phyloP scores from a whole-genome alignment of 2,888 invertebrate genomes.

The Notodonta dromedarius region DNA sequence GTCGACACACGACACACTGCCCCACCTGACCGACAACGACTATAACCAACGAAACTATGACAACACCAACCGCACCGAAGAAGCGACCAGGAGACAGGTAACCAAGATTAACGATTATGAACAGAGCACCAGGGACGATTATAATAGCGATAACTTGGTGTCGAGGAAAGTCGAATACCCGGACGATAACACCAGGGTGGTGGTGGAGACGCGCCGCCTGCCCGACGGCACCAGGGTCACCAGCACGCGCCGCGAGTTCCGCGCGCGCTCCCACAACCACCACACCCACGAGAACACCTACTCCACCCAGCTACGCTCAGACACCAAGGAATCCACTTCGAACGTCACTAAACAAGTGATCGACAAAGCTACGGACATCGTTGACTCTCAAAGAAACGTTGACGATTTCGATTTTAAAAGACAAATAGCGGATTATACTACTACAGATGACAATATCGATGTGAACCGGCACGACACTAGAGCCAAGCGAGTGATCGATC shows the following conservation, averaged over 20 bases:
- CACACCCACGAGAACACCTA: constrained; percentile 62
- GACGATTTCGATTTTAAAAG: constrained; percentile 65
- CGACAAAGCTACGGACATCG: constrained; percentile 55
- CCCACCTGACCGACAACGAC: constrained; percentile 59
- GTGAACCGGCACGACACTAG: constrained; percentile 30
- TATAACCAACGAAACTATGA: constrained; percentile 53
- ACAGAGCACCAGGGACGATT: constrained; percentile 48
- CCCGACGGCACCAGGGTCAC: constrained; percentile 88
- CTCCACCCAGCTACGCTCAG: constrained; percentile 56
- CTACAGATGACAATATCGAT: constrained; percentile 39
- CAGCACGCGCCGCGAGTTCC: constrained; percentile 87
- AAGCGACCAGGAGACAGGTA: constrained; percentile 42
- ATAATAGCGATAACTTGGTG: constrained; percentile 75
- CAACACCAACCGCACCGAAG: constrained; percentile 55
- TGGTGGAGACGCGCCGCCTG: constrained; percentile 87
- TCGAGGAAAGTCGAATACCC: constrained; percentile 85
- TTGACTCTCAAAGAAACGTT: constrained; percentile 66
- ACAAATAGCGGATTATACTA: constrained; percentile 43
- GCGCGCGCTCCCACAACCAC: constrained; percentile 66
- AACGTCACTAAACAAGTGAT: constrained; percentile 50
- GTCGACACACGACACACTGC: constrained; percentile 64
- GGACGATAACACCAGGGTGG: constrained; percentile 87
- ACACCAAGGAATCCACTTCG: constrained; percentile 54
- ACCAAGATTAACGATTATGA: constrained; percentile 52
- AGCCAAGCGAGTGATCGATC: constrained; percentile 13